Percentiles rank a stretch among this genome's conserved stretches.
Conservation (phyloP, 35 echinoderm and acorn worm species). For the Ophiothrix spiculata region DNA sequence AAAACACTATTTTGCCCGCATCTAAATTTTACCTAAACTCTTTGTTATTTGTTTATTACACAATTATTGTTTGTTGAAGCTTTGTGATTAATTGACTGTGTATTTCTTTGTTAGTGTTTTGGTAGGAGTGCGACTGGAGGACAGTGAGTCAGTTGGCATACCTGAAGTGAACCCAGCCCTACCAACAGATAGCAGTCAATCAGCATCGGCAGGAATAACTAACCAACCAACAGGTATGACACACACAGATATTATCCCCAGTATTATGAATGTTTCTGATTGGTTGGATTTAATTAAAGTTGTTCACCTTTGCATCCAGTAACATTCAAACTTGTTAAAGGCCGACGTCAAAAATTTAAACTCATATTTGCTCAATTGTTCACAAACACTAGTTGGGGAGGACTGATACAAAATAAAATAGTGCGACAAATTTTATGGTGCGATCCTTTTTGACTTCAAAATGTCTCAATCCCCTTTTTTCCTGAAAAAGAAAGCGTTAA, state of each 20-base stretch:
- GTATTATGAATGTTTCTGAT: not conserved
- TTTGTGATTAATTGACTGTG: not conserved
- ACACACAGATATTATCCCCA: not conserved
- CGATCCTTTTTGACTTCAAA: too few species aligned
- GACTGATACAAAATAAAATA: too few species aligned
- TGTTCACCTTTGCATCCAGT: not conserved
- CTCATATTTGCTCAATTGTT: not conserved
- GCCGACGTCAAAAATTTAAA: not conserved
- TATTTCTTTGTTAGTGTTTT: constrained; percentile 5
- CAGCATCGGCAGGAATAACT: constrained; percentile 36
- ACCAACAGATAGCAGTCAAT: constrained; percentile 60
- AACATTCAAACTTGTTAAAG: not conserved
- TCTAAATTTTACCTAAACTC: not conserved
- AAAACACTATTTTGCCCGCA: not conserved
- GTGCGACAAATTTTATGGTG: too few species aligned
- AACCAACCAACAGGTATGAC: not conserved
- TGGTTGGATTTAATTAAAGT: not conserved
- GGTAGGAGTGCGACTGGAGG: constrained; percentile 54
- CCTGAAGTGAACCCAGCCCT: constrained; percentile 75
- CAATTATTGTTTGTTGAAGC: not conserved
- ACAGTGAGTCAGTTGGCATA: constrained; percentile 72
- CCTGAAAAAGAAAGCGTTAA: too few species aligned
- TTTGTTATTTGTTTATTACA: not conserved
- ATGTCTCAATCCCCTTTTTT: too few species aligned
- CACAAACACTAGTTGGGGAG: too few species aligned